phyloP scores from a whole-genome alignment of 1,140 invertebrate genomes.

The Brachionus koreanus region DNA sequence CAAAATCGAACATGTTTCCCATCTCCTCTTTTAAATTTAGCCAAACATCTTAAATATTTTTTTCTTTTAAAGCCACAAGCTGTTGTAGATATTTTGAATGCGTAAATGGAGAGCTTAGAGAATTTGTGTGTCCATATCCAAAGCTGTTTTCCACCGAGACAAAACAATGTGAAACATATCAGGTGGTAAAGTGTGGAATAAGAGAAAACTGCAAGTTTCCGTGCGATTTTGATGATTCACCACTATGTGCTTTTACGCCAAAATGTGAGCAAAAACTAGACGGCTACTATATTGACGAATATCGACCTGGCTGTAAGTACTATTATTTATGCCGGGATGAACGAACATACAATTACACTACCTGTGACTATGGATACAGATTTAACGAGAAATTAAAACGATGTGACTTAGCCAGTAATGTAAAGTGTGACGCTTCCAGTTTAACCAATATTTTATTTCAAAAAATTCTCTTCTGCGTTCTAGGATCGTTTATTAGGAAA shows the following conservation, averaged over 20 bases:
- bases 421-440: constrained; percentile 29
- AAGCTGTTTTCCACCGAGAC: constrained; percentile 30
- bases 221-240: constrained; percentile 43
- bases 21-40: no score
- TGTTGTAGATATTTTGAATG: constrained; percentile 44
- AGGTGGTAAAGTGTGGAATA: constrained; percentile 40
- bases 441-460: neutral
- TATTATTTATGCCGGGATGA: constrained; percentile 37
- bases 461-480: neutral
- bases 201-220: constrained; percentile 39
- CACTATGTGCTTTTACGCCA: constrained; percentile 42
- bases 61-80: constrained; percentile 35
- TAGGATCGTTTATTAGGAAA: neutral
- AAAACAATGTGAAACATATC: constrained; percentile 43
- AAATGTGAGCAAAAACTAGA: constrained; percentile 29
- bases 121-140: constrained; percentile 36
- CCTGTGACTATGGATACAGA: constrained; percentile 34
- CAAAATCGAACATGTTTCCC: no score
- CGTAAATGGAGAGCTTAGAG: constrained; percentile 41
- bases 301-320: constrained; percentile 35
- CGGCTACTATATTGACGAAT: constrained; percentile 40
- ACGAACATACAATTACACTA: constrained; percentile 43
- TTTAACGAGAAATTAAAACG: constrained; percentile 31
- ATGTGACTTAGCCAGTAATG: constrained; percentile 7
- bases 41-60: no score